Evolutionary conservation across 2,888 invertebrate genomes (phyloP).

Genomic region (Dicyrtoma fusca): DNA sequence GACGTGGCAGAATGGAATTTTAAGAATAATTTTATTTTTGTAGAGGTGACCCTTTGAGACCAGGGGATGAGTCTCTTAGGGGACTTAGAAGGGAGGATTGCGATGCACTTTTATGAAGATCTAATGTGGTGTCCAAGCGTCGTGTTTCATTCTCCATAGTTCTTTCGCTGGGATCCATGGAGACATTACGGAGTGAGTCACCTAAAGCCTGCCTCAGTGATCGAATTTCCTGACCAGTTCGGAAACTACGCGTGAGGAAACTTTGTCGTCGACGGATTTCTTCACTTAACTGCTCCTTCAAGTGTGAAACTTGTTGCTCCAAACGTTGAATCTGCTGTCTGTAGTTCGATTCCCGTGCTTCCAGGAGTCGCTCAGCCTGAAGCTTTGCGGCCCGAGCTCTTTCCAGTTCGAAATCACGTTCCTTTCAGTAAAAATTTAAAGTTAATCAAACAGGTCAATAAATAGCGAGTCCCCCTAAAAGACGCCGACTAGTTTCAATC

Average conservation of each 20-base stretch:
- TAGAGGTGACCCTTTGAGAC: slow-evolving; percentile 44
- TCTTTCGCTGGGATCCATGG: slow-evolving; percentile 78
- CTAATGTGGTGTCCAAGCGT: slow-evolving; percentile 65
- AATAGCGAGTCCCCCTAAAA: too few species aligned
- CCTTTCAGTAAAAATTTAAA: background rate
- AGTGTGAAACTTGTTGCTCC: slow-evolving; percentile 80
- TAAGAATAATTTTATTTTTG: too few species aligned
- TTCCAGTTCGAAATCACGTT: slow-evolving; percentile 69
- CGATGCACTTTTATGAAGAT: slow-evolving; percentile 56
- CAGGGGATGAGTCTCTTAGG: slow-evolving; percentile 53
- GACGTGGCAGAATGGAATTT: background rate
- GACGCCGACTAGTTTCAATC: too few species aligned
- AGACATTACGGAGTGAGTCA: slow-evolving; percentile 76
- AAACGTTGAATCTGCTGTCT: slow-evolving; percentile 83
- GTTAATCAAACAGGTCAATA: too few species aligned
- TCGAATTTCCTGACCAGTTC: slow-evolving; percentile 86
- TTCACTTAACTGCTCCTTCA: slow-evolving; percentile 80
- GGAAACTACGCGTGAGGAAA: slow-evolving; percentile 81
- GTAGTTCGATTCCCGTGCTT: slow-evolving; percentile 85
- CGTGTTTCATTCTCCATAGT: slow-evolving; percentile 79
- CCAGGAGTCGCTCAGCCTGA: slow-evolving; percentile 85
- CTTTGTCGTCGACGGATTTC: slow-evolving; percentile 79
- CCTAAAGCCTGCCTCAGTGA: slow-evolving; percentile 76
- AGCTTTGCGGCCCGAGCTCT: slow-evolving; percentile 82
- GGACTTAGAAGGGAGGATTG: slow-evolving; percentile 55